Conservation (phyloP, 2,888 invertebrate species). For the Lycocerus yunnanus region DNA sequence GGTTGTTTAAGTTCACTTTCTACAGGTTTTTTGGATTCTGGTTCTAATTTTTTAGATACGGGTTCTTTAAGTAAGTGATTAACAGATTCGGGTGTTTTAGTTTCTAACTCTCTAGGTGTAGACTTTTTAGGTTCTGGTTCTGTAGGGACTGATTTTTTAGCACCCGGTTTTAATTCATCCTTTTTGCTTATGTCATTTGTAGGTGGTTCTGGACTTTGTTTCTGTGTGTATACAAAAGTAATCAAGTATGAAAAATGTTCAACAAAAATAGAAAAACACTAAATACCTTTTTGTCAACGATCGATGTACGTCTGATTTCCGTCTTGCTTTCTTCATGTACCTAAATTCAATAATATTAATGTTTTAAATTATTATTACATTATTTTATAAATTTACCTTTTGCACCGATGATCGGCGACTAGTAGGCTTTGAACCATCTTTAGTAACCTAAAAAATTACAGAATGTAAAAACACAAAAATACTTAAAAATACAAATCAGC, state of each 20-base stretch:
- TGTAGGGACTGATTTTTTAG: constrained; percentile 25
- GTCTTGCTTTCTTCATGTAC: constrained; percentile 56
- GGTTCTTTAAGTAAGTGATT: constrained; percentile 28
- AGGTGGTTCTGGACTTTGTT: constrained; percentile 35
- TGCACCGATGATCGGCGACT: constrained; percentile 53
- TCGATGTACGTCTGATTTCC: constrained; percentile 58
- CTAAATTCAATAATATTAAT: constrained; percentile 36
- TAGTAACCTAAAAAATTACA: constrained; percentile 40
- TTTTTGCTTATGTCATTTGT: constrained; percentile 44
- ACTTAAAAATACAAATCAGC: too few relatives aligned
- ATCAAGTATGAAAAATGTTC: not conserved
- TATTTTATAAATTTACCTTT: constrained; percentile 39
- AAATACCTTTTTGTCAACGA: constrained; percentile 52
- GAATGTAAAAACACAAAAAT: not conserved
- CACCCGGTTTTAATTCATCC: constrained; percentile 52
- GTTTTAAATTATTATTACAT: not conserved
- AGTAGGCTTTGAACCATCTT: constrained; percentile 50
- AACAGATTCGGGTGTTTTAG: constrained; percentile 37
- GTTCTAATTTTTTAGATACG: constrained; percentile 50
- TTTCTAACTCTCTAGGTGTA: constrained; percentile 50
- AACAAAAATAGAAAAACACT: not conserved
- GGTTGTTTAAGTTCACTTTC: constrained; percentile 35
- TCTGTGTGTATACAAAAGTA: constrained; percentile 19
- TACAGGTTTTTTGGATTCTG: constrained; percentile 35
- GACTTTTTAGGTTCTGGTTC: constrained; percentile 50